Evolutionary conservation across 2,113 vertebrate genomes (phyloP).

Genomic region (Malurus cyaneus): DNA sequence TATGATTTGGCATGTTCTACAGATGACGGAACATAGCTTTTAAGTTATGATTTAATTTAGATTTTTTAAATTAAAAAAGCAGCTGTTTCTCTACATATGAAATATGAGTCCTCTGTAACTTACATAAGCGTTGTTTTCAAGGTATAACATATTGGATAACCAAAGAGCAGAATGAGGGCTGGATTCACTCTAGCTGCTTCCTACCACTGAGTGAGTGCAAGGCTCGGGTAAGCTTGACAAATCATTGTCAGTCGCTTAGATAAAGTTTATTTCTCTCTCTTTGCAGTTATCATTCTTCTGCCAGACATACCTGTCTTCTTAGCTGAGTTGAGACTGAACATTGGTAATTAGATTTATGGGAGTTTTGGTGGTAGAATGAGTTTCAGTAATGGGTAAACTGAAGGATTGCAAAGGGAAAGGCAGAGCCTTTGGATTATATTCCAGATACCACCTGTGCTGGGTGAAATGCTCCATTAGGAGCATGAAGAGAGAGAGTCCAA

Average conservation of each 20-base stretch:
- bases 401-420: not conserved
- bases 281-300: constrained; percentile 17
- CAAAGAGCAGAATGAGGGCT: constrained; percentile 17
- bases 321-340: not conserved
- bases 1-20: constrained; percentile 58
- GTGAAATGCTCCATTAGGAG: not conserved
- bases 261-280: constrained; percentile 42
- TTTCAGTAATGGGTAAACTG: not conserved
- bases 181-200: constrained; percentile 30
- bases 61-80: constrained; percentile 60
- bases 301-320: constrained; percentile 16
- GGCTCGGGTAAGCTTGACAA: constrained; percentile 38
- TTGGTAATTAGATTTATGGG: not conserved
- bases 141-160: constrained; percentile 43
- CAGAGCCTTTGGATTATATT: not conserved
- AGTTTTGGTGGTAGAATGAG: not conserved
- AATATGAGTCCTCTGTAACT: constrained; percentile 56
- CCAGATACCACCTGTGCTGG: not conserved
- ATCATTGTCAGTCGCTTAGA: constrained; percentile 27
- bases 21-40: constrained; percentile 54
- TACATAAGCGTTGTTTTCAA: not conserved
- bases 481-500: not conserved
- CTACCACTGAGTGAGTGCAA: constrained; percentile 26
- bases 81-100: constrained; percentile 59
- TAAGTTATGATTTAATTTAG: constrained; percentile 70